phyloP scores from a whole-genome alignment of 2,888 invertebrate genomes.

The Lomographa bimaculata region DNA sequence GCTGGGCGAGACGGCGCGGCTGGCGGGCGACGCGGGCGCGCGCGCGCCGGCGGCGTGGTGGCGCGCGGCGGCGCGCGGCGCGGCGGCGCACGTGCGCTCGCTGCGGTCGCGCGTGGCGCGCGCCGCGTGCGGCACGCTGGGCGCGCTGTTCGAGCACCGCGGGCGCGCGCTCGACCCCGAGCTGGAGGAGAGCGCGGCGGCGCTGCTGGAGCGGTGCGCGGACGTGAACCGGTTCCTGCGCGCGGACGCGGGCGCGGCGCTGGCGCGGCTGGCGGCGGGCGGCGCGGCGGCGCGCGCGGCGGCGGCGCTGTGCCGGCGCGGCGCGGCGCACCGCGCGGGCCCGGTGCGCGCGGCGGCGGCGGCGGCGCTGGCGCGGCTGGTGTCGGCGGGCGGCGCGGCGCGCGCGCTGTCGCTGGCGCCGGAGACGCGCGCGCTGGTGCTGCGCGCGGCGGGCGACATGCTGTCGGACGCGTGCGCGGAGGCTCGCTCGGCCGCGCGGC shows the following conservation, averaged over 20 bases:
- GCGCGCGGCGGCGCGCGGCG: slow-evolving; percentile 86
- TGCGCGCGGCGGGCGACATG: slow-evolving; percentile 92
- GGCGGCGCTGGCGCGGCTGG: slow-evolving; percentile 88
- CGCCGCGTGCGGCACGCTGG: slow-evolving; percentile 92
- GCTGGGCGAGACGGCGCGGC: slow-evolving; percentile 86
- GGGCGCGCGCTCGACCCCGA: slow-evolving; percentile 87
- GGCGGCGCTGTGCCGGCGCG: slow-evolving; percentile 86
- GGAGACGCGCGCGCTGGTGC: slow-evolving; percentile 91
- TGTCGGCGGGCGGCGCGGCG: slow-evolving; percentile 89
- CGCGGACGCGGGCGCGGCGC: slow-evolving; percentile 92
- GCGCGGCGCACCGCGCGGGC: slow-evolving; percentile 92
- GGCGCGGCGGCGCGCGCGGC: slow-evolving; percentile 88
- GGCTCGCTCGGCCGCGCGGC: slow-evolving; percentile 91
- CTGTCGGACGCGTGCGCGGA: slow-evolving; percentile 94
- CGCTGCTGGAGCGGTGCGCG: slow-evolving; percentile 93
- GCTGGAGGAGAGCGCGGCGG: slow-evolving; percentile 92
- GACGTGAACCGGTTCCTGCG: slow-evolving; percentile 97
- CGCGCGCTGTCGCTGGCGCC: slow-evolving; percentile 88
- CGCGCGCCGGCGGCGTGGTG: slow-evolving; percentile 88
- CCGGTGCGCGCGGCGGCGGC: slow-evolving; percentile 93
- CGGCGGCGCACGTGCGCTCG: slow-evolving; percentile 92
- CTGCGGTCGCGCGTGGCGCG: slow-evolving; percentile 96
- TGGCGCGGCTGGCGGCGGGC: slow-evolving; percentile 92
- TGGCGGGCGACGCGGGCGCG: slow-evolving; percentile 87
- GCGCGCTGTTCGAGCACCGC: slow-evolving; percentile 89